A percentile compares a stretch with the other conserved stretches of the same genome.
phyloP scores from a whole-genome alignment of 2,113 vertebrate genomes.

The Nibea coibor region DNA sequence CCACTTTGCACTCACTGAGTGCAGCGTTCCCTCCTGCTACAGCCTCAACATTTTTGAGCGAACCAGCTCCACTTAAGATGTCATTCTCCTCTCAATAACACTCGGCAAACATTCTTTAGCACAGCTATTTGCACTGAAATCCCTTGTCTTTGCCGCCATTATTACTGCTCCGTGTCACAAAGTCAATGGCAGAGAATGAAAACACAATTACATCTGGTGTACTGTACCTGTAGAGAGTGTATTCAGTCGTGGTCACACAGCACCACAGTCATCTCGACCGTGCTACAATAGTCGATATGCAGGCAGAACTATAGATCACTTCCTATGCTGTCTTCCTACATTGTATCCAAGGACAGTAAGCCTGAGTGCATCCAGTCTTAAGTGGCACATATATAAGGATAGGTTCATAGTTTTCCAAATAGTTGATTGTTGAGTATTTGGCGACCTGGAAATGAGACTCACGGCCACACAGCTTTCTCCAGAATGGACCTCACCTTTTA shows the following conservation, averaged over 20 bases:
- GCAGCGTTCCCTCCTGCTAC: neutral
- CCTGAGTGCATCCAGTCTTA: neutral
- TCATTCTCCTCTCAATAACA: neutral
- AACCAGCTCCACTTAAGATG: neutral
- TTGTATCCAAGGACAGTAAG: no score
- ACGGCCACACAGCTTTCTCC: no score
- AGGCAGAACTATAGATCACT: neutral
- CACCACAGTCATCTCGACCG: neutral
- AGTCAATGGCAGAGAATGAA: neutral
- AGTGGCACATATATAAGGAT: neutral
- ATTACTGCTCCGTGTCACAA: neutral
- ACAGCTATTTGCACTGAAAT: neutral
- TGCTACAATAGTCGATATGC: neutral
- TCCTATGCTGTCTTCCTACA: neutral
- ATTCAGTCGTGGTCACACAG: neutral
- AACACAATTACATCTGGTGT: neutral
- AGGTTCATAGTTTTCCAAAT: neutral
- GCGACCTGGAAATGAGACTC: no score
- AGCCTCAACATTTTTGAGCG: neutral
- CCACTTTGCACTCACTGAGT: neutral
- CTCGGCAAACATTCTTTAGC: slow-evolving; percentile 2
- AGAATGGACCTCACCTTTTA: neutral
- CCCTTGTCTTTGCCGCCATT: neutral
- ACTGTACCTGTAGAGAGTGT: neutral
- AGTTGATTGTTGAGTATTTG: no score